A percentile compares a stretch with the other conserved stretches of the same genome.
Conservation (phyloP, 35 echinoderm and acorn worm species). For the Strongylocentrotus purpuratus region DNA sequence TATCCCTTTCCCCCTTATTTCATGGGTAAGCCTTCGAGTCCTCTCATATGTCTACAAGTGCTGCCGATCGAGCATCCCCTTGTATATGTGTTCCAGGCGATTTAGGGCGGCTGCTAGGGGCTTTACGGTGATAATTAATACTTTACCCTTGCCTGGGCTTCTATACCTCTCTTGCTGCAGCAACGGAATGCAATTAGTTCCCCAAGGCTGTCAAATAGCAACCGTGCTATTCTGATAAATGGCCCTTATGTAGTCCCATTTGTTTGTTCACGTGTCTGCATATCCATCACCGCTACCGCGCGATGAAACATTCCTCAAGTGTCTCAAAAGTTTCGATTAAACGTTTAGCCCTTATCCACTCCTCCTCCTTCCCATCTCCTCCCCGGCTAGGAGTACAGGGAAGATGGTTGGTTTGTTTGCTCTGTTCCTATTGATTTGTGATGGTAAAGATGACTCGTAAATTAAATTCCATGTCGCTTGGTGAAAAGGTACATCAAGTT, state of each 20-base stretch:
- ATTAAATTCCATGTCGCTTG: background rate
- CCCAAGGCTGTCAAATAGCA: slow-evolving; percentile 10
- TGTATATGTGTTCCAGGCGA: slow-evolving; percentile 11
- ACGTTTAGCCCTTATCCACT: slow-evolving; percentile 1
- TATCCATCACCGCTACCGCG: slow-evolving; percentile 13
- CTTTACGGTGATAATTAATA: slow-evolving; percentile 36
- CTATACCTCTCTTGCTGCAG: background rate
- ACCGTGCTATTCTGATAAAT: slow-evolving; percentile 25
- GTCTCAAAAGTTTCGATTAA: background rate
- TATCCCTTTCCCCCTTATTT: background rate
- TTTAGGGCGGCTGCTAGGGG: background rate
- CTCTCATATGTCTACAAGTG: background rate
- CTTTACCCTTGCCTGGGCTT: background rate
- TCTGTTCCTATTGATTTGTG: background rate
- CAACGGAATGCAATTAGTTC: slow-evolving; percentile 41
- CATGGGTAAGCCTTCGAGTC: too few relatives aligned
- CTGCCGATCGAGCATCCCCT: background rate
- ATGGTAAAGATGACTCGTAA: background rate
- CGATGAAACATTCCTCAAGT: slow-evolving; percentile 17
- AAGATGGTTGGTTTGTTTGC: background rate
- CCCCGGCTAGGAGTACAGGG: background rate
- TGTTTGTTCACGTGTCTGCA: slow-evolving; percentile 23
- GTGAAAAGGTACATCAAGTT: background rate
- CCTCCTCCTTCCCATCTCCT: background rate
- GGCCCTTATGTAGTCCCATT: slow-evolving; percentile 19